These are phyloP conservation scores for Drosophila ohnishii DNA, from an alignment of 1,140 invertebrate genomes.

Conservation along the genomic window DNA sequence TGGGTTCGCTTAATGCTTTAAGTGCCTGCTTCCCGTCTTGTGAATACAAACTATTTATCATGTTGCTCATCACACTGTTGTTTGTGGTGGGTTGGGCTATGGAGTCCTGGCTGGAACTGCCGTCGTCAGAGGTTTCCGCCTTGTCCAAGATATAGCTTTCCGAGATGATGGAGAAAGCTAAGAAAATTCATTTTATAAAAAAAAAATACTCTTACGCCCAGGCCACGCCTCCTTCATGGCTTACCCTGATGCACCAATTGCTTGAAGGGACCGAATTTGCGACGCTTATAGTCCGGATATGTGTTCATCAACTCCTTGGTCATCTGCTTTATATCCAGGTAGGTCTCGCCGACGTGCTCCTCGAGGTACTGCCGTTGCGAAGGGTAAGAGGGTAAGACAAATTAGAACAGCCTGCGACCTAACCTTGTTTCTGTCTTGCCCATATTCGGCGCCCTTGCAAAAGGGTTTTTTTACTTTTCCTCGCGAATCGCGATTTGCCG, in stretches of 20 bases:
- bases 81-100: slow-evolving; percentile 80
- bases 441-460: slow-evolving; percentile 22
- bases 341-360: slow-evolving; percentile 88
- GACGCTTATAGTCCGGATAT: slow-evolving; percentile 88
- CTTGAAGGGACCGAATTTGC: slow-evolving; percentile 87
- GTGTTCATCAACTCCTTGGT: slow-evolving; percentile 88
- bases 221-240: slow-evolving; percentile 4
- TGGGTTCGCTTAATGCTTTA: slow-evolving; percentile 82
- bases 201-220: neutral
- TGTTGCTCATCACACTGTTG: slow-evolving; percentile 85
- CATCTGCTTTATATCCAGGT: slow-evolving; percentile 89
- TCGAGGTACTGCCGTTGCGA: slow-evolving; percentile 85
- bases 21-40: slow-evolving; percentile 18
- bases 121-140: slow-evolving; percentile 53
- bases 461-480: slow-evolving; percentile 18
- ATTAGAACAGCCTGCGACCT: slow-evolving; percentile 37
- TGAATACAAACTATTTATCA: slow-evolving; percentile 82
- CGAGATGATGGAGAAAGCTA: slow-evolving; percentile 85
- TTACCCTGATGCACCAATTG: slow-evolving; percentile 86
- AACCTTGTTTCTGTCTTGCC: slow-evolving; percentile 65
- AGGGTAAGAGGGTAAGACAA: slow-evolving; percentile 1
- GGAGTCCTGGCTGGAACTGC: slow-evolving; percentile 41
- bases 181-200: slow-evolving; percentile 1
- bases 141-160: slow-evolving; percentile 85
- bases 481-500: slow-evolving; percentile 17